A percentile compares a stretch with the other conserved stretches of the same genome.
These are phyloP conservation scores for Typhlichthys eigenmanni DNA, from an alignment of 2,797 vertebrate species.

Conservation along the genomic window DNA sequence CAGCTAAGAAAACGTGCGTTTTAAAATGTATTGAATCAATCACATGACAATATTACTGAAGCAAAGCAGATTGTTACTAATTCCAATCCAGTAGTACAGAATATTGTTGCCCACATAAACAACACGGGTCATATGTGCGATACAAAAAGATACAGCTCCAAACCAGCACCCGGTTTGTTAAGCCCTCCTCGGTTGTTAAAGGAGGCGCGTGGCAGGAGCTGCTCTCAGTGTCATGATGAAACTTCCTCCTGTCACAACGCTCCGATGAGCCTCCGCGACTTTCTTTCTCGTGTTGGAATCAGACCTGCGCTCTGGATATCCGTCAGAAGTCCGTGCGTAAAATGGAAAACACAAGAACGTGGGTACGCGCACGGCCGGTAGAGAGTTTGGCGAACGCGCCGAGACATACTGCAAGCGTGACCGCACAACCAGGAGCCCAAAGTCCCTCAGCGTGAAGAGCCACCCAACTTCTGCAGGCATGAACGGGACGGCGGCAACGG, in stretches of 20 bases:
- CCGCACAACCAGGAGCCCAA: slow-evolving; percentile 14
- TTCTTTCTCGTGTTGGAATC: background rate
- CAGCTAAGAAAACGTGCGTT: no score
- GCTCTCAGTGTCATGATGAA: slow-evolving; percentile 7
- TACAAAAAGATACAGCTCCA: background rate
- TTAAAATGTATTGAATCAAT: no score
- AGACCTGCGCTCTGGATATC: background rate
- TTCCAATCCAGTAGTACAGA: no score
- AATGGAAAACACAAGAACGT: slow-evolving; percentile 36
- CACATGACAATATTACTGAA: no score
- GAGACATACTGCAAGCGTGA: slow-evolving; percentile 23
- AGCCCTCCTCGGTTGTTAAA: slow-evolving; percentile 25
- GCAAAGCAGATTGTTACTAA: no score
- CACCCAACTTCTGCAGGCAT: slow-evolving; percentile 36
- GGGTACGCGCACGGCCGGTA: slow-evolving; percentile 24
- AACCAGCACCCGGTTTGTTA: background rate
- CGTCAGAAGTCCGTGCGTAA: slow-evolving; percentile 41
- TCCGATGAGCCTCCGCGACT: background rate
- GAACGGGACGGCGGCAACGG: slow-evolving; percentile 17
- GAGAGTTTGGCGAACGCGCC: slow-evolving; percentile 13
- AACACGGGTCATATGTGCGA: no score
- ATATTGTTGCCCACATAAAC: no score
- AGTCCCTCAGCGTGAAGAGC: background rate
- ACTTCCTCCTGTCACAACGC: slow-evolving; percentile 45
- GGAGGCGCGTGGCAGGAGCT: slow-evolving; percentile 55